Base-by-base conservation (phyloP, 92 coral and sea anemone species). In the Zoanthus solanderi region DNA sequence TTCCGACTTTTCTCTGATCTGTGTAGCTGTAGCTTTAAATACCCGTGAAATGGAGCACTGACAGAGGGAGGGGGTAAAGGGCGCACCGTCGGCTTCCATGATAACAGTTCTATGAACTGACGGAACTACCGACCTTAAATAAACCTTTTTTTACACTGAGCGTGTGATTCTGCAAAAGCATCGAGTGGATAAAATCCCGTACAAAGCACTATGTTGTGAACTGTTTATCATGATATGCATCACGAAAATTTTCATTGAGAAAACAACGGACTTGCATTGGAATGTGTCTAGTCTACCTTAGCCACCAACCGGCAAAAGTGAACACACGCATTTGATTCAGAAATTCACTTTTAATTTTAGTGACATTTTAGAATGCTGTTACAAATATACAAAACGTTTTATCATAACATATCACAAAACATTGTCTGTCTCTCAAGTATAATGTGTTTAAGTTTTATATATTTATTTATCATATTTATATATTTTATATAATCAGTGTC, bases 351-450 rank as follows among this genome's bases (percentile, higher is more conserved):
- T 66, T 66, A 18, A 66, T 66, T 17, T 66, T 6, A 66, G 18
- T 66, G 72, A 18, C 72, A 17, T 66, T 18, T 23, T 66, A 66
- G n/a, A 66, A 66, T 66, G 10, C 72, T 17, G 72, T 66, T 6
- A 23, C 72, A 66, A 66, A 2, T 18, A 66, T 5, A 66, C 72
- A 66, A 66, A 66, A 66, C 72, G 7, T 66, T 66, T 28, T 66
- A 18, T 66, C 72, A 66, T 18, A 66, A 66, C 72, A 66, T 37
- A 66, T 11, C 72, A 66, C 34, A 66, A 23, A 66, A 66, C 72
- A 23, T 66, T 66, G 34, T 66, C 72, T 66, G 72, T 18, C 32
- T 66, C 72, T 66, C 72, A 23, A 23, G 18, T 37, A 66, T 66
- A 66, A 10, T 66, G 31, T 14, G 72, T 28, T 37, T 37, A 37